Percentiles rank a stretch among this genome's conserved stretches.
Evolutionary conservation across 2,797 vertebrate species (phyloP).

Genomic region (Gadopsis marmoratus): DNA sequence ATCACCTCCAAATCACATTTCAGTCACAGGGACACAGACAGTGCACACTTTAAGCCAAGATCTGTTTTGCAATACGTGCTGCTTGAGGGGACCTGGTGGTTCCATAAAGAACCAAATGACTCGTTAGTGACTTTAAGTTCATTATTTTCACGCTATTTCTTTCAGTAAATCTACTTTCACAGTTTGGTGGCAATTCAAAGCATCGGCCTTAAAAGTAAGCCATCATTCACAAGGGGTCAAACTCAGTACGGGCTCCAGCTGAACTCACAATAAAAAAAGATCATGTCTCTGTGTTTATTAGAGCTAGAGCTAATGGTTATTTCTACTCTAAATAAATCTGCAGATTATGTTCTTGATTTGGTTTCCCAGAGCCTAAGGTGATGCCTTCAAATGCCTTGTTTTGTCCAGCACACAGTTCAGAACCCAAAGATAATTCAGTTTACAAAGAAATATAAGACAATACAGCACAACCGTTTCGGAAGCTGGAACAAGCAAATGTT

Average conservation of each 20-base stretch:
- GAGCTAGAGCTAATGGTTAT: conserved; percentile 33
- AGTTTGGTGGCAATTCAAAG: conserved; percentile 66
- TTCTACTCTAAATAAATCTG: conserved; percentile 49
- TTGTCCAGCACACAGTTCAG: conserved; percentile 9
- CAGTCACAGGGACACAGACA: conserved; percentile 21
- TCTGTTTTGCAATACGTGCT: conserved; percentile 48
- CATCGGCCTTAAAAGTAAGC: conserved; percentile 58
- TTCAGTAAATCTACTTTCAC: conserved; percentile 66
- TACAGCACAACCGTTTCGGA: conserved; percentile 3
- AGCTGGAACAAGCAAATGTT: conserved; percentile 5
- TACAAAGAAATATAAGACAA: background rate
- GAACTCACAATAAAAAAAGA: conserved; percentile 10
- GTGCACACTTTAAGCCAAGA: conserved; percentile 31
- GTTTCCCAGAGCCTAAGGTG: conserved; percentile 36
- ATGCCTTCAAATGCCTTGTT: conserved; percentile 19
- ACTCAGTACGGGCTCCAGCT: conserved; percentile 46
- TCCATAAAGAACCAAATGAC: conserved; percentile 73
- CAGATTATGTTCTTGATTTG: conserved; percentile 43
- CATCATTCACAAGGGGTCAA: conserved; percentile 68
- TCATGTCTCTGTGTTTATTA: conserved; percentile 26
- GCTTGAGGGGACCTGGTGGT: conserved; percentile 62
- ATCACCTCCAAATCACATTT: conserved; percentile 75
- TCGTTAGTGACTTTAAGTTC: conserved; percentile 69
- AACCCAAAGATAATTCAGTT: background rate
- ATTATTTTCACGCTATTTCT: conserved; percentile 61